Evolutionary conservation across 1,140 invertebrate genomes (phyloP).

Genomic region (Caenorhabditis briggsae): DNA sequence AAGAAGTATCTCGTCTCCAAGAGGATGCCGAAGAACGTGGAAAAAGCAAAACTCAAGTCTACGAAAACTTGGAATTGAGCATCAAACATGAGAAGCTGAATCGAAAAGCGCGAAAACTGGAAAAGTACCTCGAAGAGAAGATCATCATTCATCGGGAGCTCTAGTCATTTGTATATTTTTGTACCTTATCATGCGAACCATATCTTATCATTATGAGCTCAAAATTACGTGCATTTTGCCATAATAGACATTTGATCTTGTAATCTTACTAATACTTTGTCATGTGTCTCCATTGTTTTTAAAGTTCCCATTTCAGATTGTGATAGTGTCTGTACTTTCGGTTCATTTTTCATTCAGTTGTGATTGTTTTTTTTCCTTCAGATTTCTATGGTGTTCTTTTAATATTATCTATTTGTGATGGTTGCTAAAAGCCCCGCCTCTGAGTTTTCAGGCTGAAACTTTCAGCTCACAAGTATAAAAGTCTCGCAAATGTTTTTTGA

Average conservation of each 20-base stretch:
- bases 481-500: neutral
- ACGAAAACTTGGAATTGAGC: constrained; percentile 45
- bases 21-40: constrained; percentile 33
- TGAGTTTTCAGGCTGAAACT: too few species aligned
- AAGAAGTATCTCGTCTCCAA: constrained; percentile 29
- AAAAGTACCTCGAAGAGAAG: constrained; percentile 55
- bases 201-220: constrained; percentile 31
- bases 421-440: neutral
- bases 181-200: constrained; percentile 14
- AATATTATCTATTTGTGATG: neutral
- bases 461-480: constrained; percentile 4
- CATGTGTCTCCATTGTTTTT: constrained; percentile 18
- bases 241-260: constrained; percentile 13
- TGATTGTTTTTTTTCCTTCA: neutral
- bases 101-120: constrained; percentile 49
- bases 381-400: neutral
- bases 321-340: constrained; percentile 37
- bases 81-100: constrained; percentile 47
- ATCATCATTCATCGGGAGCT: constrained; percentile 48
- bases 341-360: neutral
- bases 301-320: neutral
- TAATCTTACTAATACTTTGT: neutral
- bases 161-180: constrained; percentile 1
- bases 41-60: constrained; percentile 39
- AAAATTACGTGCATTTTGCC: constrained; percentile 35